Evolutionary conservation across 1,140 invertebrate species (phyloP).

Genomic region (Vollenhovia emeryi): DNA sequence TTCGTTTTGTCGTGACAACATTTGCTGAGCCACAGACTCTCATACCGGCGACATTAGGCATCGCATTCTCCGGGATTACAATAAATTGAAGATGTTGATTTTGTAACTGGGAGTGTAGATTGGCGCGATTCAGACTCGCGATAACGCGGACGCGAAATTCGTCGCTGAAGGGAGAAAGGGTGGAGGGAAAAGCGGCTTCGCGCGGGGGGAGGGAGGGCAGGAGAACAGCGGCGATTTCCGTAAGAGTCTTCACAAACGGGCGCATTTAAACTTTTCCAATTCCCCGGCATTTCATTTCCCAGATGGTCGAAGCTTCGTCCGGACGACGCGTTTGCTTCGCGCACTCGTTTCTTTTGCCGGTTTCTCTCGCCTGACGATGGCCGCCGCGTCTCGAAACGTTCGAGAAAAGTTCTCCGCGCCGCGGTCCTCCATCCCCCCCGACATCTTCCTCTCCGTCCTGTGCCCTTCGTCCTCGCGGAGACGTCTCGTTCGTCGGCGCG

Average conservation of each 20-base stretch:
- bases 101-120: not conserved
- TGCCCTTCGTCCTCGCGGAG: not conserved
- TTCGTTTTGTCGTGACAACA: not conserved
- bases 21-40: not conserved
- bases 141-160: conserved; percentile 15
- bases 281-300: conserved; percentile 72
- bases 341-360: not conserved
- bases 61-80: conserved; percentile 23
- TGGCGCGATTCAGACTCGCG: not conserved
- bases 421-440: not conserved
- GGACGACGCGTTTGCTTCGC: conserved; percentile 32
- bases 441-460: not conserved
- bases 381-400: conserved; percentile 29
- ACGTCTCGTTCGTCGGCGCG: conserved; percentile 14
- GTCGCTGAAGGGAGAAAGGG: not conserved
- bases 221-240: conserved; percentile 63
- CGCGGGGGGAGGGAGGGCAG: too few relatives aligned
- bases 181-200: not conserved
- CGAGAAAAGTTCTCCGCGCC: conserved; percentile 34
- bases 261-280: conserved; percentile 76
- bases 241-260: conserved; percentile 61
- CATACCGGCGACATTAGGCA: not conserved
- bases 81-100: not conserved
- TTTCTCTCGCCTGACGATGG: not conserved
- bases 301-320: conserved; percentile 66